Conservation (phyloP, 2,888 invertebrate species). For the Agriotes lineatus region DNA sequence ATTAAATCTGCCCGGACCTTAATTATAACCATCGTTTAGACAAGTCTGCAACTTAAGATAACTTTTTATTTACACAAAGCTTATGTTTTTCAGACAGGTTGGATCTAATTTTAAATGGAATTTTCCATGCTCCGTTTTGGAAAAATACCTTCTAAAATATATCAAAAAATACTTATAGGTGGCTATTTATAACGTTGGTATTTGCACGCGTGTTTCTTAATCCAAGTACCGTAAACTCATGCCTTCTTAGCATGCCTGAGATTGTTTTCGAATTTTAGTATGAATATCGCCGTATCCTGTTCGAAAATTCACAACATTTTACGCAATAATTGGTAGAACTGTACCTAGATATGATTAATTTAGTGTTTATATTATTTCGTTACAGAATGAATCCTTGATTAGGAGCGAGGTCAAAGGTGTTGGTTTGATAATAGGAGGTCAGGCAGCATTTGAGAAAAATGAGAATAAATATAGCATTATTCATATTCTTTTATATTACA, state of each 20-base stretch:
- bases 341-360: constrained; percentile 34
- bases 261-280: not conserved
- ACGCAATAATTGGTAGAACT: constrained; percentile 27
- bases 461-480: constrained; percentile 33
- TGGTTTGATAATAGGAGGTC: constrained; percentile 26
- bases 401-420: constrained; percentile 36
- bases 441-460: constrained; percentile 19
- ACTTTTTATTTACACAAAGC: too few species aligned
- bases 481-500: constrained; percentile 20
- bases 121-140: too few species aligned
- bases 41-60: too few species aligned
- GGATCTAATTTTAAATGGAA: too few species aligned
- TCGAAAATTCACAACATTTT: constrained; percentile 20
- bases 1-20: too few species aligned
- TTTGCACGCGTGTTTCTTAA: too few species aligned
- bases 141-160: too few species aligned
- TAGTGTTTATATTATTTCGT: constrained; percentile 34
- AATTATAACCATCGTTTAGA: too few species aligned
- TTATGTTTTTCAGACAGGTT: too few species aligned
- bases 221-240: too few species aligned
- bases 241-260: not conserved
- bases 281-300: not conserved
- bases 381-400: constrained; percentile 31
- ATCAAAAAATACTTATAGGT: too few species aligned
- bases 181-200: too few species aligned